Conservation (phyloP, 2,888 invertebrate species). For the Geophilus truncorum region DNA sequence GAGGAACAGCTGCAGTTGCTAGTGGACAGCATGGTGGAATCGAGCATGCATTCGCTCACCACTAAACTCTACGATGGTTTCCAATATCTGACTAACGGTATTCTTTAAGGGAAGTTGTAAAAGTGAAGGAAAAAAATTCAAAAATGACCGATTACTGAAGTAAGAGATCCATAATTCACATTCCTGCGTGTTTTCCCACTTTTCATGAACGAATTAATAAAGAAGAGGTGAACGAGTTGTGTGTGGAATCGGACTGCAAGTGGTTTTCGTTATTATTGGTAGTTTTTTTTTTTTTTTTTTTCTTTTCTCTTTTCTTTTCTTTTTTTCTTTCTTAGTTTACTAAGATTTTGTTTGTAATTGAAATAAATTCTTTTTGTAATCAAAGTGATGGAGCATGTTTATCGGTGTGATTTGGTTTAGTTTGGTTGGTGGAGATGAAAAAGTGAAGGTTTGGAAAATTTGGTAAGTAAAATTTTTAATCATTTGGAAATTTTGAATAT, state of each 20-base stretch:
- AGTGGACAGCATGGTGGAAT: constrained; percentile 89
- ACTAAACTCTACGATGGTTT: constrained; percentile 98
- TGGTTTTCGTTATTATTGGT: background rate
- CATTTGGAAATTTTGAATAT: no score
- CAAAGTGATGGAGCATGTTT: no score
- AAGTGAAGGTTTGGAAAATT: no score
- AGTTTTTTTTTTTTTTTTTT: no score
- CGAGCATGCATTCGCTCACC: constrained; percentile 90
- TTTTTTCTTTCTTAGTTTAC: background rate
- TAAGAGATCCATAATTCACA: background rate
- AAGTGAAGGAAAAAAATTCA: background rate
- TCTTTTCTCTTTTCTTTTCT: no score
- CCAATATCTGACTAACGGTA: constrained; percentile 98
- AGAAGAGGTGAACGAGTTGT: background rate
- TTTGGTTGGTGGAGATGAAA: no score
- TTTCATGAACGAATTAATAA: background rate
- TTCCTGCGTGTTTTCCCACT: background rate
- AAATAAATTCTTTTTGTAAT: background rate
- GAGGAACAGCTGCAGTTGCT: constrained; percentile 89
- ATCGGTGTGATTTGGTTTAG: no score
- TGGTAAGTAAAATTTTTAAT: no score
- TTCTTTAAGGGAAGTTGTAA: constrained; percentile 52
- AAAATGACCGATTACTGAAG: background rate
- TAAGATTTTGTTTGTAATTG: background rate
- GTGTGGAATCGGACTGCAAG: background rate